Percentiles rank a stretch among this genome's conserved stretches.
Evolutionary conservation across 2,797 vertebrate species (phyloP).

Genomic region (Pristis pectinata): DNA sequence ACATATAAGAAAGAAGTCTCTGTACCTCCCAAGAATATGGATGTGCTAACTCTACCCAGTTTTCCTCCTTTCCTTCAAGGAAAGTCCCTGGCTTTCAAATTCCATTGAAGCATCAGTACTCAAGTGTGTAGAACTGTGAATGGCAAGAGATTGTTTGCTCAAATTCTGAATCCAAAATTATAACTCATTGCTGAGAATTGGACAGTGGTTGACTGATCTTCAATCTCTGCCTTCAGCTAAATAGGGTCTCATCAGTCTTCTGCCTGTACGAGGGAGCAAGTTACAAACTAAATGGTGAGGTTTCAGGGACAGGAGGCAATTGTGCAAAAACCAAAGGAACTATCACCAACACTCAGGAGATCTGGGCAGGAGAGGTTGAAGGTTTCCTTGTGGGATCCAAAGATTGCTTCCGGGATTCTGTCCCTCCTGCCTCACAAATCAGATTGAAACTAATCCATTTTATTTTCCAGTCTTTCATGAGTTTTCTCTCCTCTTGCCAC

Average conservation of each 20-base stretch:
- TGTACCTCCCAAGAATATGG: not conserved
- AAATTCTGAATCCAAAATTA: not conserved
- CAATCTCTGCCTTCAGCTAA: not conserved
- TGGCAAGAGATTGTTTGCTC: not conserved
- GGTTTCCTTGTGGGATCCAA: not conserved
- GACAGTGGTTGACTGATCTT: not conserved
- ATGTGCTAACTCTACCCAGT: not conserved
- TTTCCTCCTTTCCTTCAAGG: not conserved
- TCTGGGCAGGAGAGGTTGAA: not conserved
- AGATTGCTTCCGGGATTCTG: not conserved
- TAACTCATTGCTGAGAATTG: not conserved
- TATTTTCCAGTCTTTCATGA: too few species aligned
- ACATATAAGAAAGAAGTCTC: not conserved
- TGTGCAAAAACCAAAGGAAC: not conserved
- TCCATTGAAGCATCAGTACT: not conserved
- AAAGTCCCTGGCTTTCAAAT: not conserved
- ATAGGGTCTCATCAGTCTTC: not conserved
- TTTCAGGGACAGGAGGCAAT: not conserved
- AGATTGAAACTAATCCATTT: too few species aligned
- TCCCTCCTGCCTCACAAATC: not conserved
- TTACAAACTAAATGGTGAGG: not conserved
- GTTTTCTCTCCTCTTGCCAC: too few species aligned
- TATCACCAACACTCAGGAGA: not conserved
- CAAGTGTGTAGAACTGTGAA: not conserved
- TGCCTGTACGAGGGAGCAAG: not conserved